These are phyloP conservation scores for Heterohyrax brucei DNA, from an alignment of 2,797 vertebrate genomes.

Conservation along the genomic window DNA sequence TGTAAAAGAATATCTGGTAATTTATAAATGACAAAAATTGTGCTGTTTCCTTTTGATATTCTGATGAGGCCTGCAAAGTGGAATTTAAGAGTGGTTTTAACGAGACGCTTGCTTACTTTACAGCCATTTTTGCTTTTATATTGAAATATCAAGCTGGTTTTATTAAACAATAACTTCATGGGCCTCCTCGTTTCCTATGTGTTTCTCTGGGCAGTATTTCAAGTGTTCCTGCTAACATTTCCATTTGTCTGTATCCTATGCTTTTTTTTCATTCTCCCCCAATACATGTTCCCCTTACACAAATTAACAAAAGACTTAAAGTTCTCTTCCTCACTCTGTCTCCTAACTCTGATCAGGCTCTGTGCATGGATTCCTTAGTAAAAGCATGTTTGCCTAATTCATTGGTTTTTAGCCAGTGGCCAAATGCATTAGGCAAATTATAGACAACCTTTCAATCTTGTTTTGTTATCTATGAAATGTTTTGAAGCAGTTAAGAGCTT, in stretches of 20 bases:
- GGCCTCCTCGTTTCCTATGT: slow-evolving; percentile 29
- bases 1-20: slow-evolving; percentile 68
- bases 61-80: slow-evolving; percentile 70
- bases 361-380: slow-evolving; percentile 13
- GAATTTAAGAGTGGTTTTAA: slow-evolving; percentile 78
- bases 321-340: slow-evolving; percentile 22
- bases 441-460: not conserved
- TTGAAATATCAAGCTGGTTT: slow-evolving; percentile 79
- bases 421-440: slow-evolving; percentile 37
- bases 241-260: slow-evolving; percentile 58
- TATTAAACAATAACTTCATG: slow-evolving; percentile 78
- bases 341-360: slow-evolving; percentile 40
- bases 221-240: slow-evolving; percentile 56
- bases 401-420: slow-evolving; percentile 17
- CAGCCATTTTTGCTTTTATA: slow-evolving; percentile 76
- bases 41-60: slow-evolving; percentile 80
- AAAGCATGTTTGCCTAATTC: slow-evolving; percentile 36
- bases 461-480: slow-evolving; percentile 7
- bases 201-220: slow-evolving; percentile 75
- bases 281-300: not conserved
- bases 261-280: not conserved
- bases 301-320: slow-evolving; percentile 56
- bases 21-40: slow-evolving; percentile 61
- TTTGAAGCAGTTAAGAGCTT: too few species aligned
- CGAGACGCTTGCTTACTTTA: slow-evolving; percentile 74